Conservation (phyloP, 2,797 vertebrate species). For the Antrozous pallidus region DNA sequence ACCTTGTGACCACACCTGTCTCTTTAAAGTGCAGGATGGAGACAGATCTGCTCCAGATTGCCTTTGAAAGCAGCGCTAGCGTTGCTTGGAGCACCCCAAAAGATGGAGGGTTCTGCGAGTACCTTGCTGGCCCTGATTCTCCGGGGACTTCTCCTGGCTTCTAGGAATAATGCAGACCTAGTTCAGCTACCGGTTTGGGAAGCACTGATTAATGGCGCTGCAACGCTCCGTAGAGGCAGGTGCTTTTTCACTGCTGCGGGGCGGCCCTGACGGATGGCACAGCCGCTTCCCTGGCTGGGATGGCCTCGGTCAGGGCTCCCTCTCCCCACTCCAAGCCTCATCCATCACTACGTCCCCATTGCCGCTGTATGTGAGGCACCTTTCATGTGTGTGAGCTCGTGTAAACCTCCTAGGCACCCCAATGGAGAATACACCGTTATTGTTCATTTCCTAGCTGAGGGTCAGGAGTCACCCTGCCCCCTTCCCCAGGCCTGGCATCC, state of each 20-base stretch:
- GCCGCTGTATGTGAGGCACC: neutral
- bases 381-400: neutral
- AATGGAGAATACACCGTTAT: neutral
- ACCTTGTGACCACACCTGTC: neutral
- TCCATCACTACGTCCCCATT: neutral
- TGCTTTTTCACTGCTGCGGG: neutral
- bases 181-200: neutral
- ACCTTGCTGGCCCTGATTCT: neutral
- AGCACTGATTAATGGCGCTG: slow-evolving; percentile 38
- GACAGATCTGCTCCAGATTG: neutral
- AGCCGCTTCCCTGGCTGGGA: neutral
- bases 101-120: slow-evolving; percentile 20
- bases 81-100: neutral
- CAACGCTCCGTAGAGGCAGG: neutral
- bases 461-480: neutral
- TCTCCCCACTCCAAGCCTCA: neutral
- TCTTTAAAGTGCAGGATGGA: neutral
- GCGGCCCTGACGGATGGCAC: neutral
- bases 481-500: neutral
- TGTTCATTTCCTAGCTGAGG: neutral
- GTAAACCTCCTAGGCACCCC: neutral
- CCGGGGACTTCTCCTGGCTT: slow-evolving; percentile 17
- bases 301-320: fast-evolving
- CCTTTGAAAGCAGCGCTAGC: neutral
- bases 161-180: slow-evolving; percentile 9